Conservation (phyloP, 1,140 invertebrate genomes). For the Panagrolaimus sp. region DNA sequence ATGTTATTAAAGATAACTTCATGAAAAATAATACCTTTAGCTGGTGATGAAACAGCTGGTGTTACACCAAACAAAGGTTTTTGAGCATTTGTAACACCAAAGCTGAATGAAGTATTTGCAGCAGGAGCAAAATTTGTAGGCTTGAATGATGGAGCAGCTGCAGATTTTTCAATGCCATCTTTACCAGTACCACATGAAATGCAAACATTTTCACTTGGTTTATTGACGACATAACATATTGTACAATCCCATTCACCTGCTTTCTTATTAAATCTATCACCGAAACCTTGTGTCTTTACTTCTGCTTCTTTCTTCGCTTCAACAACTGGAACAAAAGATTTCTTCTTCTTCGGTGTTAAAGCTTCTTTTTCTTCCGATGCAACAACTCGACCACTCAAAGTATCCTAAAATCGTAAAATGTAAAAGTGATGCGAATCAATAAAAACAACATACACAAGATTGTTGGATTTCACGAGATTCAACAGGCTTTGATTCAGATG, state of each 20-base stretch:
- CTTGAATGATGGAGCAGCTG: background rate
- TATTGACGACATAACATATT: conserved; percentile 1
- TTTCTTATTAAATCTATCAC: background rate
- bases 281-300: background rate
- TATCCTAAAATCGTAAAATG: too few relatives aligned
- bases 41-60: background rate
- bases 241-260: background rate
- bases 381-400: too few relatives aligned
- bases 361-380: too few relatives aligned
- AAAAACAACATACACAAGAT: too few relatives aligned
- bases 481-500: too few relatives aligned
- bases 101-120: background rate
- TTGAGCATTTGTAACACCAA: background rate
- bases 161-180: background rate
- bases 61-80: background rate
- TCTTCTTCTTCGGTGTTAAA: too few relatives aligned
- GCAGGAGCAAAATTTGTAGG: background rate
- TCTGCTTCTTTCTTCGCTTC: too few relatives aligned
- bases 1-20: too few relatives aligned
- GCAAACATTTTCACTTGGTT: background rate
- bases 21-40: too few relatives aligned
- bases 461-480: too few relatives aligned
- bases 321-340: too few relatives aligned
- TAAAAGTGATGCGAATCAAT: too few relatives aligned
- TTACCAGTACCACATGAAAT: background rate